A percentile compares a stretch with the other conserved stretches of the same genome.
phyloP scores from a whole-genome alignment of 2,113 vertebrate species.

The Oxygymnocypris stewartii region DNA sequence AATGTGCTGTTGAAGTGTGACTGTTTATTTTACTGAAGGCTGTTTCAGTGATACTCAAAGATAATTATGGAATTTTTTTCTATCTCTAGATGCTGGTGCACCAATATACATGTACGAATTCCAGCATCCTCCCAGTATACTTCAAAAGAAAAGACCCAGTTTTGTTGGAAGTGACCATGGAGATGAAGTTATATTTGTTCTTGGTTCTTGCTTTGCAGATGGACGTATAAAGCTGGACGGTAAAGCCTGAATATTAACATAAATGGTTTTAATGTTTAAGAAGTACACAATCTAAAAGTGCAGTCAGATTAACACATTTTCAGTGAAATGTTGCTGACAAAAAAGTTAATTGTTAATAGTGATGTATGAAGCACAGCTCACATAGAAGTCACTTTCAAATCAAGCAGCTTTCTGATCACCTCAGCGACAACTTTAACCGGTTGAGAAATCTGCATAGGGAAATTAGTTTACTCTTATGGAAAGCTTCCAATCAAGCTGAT shows the following conservation, averaged over 20 bases:
- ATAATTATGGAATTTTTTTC: not conserved
- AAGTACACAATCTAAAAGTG: not conserved
- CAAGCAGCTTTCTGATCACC: not conserved
- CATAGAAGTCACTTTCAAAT: not conserved
- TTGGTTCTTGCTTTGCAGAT: slow-evolving; percentile 79
- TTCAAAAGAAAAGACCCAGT: slow-evolving; percentile 65
- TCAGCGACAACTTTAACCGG: not conserved
- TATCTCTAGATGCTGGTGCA: slow-evolving; percentile 71
- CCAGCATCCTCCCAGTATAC: slow-evolving; percentile 68
- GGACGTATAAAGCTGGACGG: slow-evolving; percentile 56
- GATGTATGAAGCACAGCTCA: not conserved
- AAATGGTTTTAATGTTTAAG: not conserved
- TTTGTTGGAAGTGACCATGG: slow-evolving; percentile 82
- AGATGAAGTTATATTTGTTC: slow-evolving; percentile 81
- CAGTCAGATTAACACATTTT: not conserved
- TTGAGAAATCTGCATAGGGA: not conserved
- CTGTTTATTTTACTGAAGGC: not conserved
- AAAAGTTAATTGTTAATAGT: not conserved
- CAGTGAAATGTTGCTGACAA: not conserved
- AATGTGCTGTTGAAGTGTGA: not conserved
- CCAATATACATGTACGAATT: slow-evolving; percentile 88
- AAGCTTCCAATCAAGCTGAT: not conserved
- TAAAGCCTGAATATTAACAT: slow-evolving; percentile 45
- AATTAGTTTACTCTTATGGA: not conserved
- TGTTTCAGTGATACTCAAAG: not conserved